These are phyloP conservation scores for Myrmecobius fasciatus DNA, from an alignment of 2,113 vertebrate genomes.

Conservation along the genomic window DNA sequence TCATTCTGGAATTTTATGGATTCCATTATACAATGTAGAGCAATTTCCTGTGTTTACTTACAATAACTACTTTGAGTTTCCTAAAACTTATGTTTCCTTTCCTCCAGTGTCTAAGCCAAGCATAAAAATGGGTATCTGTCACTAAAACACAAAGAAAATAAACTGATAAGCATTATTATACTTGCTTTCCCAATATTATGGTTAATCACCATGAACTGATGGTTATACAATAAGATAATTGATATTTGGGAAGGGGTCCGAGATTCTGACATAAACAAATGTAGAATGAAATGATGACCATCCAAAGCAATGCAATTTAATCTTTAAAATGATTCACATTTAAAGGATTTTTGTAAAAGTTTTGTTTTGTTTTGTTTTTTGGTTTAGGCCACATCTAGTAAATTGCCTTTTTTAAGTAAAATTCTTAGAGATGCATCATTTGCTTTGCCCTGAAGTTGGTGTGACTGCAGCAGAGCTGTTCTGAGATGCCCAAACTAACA, in stretches of 20 bases:
- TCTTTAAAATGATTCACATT: constrained; percentile 29
- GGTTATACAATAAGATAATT: background rate
- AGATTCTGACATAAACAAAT: background rate
- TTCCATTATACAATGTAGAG: background rate
- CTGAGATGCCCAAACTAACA: constrained; percentile 28
- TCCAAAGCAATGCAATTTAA: constrained; percentile 35
- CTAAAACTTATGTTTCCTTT: background rate
- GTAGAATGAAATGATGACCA: background rate
- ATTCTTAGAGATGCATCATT: constrained; percentile 51
- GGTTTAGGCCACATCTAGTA: constrained; percentile 30
- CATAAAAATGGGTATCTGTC: constrained; percentile 14
- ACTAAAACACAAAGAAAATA: constrained; percentile 22
- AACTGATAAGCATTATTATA: constrained; percentile 37
- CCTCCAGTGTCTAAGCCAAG: constrained; percentile 4
- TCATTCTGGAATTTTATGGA: constrained; percentile 39
- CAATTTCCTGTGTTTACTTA: constrained; percentile 15
- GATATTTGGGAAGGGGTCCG: background rate
- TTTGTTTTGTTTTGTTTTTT: background rate
- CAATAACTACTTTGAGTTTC: background rate
- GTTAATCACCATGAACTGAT: background rate
- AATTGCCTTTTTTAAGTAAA: constrained; percentile 57
- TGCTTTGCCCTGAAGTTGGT: constrained; percentile 45
- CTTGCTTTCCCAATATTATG: background rate
- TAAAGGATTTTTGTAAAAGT: constrained; percentile 8
- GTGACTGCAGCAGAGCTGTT: constrained; percentile 23